These are phyloP conservation scores for Clarias magur DNA, from an alignment of 2,113 vertebrate genomes.

Conservation along the genomic window DNA sequence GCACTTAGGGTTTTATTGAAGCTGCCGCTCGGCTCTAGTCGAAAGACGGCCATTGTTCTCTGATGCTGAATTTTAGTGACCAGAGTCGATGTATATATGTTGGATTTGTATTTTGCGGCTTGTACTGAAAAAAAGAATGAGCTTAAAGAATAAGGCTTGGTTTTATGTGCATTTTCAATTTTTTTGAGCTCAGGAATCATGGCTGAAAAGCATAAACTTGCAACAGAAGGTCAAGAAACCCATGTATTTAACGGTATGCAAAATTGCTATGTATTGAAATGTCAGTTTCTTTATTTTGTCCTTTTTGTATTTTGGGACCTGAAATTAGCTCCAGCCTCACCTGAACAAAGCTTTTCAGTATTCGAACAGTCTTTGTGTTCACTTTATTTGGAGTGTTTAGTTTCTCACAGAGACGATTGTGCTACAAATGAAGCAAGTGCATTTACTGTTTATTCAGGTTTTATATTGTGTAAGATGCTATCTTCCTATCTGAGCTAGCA, in stretches of 20 bases:
- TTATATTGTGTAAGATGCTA: background rate
- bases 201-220: background rate
- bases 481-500: background rate
- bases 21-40: conserved; percentile 5
- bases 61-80: background rate
- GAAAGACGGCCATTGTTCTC: conserved; percentile 23
- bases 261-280: background rate
- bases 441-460: background rate
- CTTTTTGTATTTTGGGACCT: background rate
- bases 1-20: conserved; percentile 23
- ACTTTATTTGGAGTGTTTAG: background rate
- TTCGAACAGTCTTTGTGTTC: background rate
- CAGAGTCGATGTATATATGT: background rate
- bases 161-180: background rate
- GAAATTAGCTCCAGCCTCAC: background rate
- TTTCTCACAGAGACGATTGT: background rate
- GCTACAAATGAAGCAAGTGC: background rate
- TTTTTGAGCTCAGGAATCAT: background rate
- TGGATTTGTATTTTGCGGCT: conserved; percentile 11
- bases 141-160: background rate
- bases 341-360: background rate
- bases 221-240: background rate
- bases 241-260: too few relatives aligned
- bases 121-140: background rate
- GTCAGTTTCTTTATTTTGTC: background rate